Conservation (phyloP, 2,888 invertebrate genomes). For the Callosobruchus maculatus region DNA sequence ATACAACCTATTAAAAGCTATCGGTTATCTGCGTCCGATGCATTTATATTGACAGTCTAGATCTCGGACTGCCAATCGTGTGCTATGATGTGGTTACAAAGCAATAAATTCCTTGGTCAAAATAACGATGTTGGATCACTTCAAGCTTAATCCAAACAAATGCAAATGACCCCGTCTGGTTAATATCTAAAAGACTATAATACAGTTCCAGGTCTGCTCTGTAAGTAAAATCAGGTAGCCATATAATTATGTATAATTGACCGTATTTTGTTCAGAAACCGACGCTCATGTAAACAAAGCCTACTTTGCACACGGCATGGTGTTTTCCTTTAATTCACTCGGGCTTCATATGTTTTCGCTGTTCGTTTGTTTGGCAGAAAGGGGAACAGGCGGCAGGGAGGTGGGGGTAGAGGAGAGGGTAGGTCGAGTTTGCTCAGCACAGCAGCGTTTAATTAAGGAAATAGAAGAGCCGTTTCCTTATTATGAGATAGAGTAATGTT, state of each 20-base stretch:
- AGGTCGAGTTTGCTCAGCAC: conserved; percentile 7
- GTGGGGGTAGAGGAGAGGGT: too few relatives aligned
- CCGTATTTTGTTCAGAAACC: neutral
- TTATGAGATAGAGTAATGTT: conserved; percentile 13
- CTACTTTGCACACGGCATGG: neutral
- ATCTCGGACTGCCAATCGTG: too few relatives aligned
- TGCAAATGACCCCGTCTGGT: too few relatives aligned
- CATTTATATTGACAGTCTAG: too few relatives aligned
- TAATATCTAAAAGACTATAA: too few relatives aligned
- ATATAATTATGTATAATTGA: neutral
- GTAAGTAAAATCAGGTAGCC: neutral
- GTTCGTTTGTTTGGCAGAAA: conserved; percentile 11
- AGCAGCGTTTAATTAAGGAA: conserved; percentile 14
- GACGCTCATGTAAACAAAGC: neutral
- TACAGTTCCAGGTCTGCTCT: too few relatives aligned
- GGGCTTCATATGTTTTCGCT: conserved; percentile 13
- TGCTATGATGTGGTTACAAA: too few relatives aligned
- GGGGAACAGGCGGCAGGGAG: conserved; percentile 4
- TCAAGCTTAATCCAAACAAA: too few relatives aligned
- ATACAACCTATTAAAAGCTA: too few relatives aligned
- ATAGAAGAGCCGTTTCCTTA: conserved; percentile 8
- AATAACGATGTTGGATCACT: too few relatives aligned
- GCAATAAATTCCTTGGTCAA: too few relatives aligned
- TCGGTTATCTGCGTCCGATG: too few relatives aligned
- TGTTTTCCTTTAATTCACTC: conserved; percentile 15